Base-by-base conservation (phyloP, 2,888 invertebrate species). In the Clanis bilineata region DNA sequence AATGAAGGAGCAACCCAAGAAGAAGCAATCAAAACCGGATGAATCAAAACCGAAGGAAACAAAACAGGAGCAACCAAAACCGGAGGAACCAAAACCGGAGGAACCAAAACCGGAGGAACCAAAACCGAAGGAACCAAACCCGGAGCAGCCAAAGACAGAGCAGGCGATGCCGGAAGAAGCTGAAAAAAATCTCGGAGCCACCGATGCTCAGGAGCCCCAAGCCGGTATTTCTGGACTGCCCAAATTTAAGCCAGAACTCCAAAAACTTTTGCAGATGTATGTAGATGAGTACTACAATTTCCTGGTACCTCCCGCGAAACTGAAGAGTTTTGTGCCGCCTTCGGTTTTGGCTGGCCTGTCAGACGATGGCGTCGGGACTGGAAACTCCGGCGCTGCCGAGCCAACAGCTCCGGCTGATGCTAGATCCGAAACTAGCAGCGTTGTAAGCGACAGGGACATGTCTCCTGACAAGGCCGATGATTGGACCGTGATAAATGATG, bases 401-500 rank as follows among this genome's bases (percentile, higher is more conserved):
- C 4, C 39, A n/a, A 54, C 71, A 21, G 64, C 61, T 7, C 70
- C 68, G 41, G 6, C 18, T 38, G 66, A 73, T 6, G 73, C 67
- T 7, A 61, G 60, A 7, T 72, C 79, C 12, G 63, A 73, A 3
- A 44, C 62, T n/a, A 69, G 67, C 10, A 44, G 23, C 12, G 69
- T 61, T 36, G 59, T 64, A 2, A 58, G 66, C 9, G 67, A 70
- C 57, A 81, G 79, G 54, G 85, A 85, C 58, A 70, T 72, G 4
- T 80, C 84, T 1, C 73, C 79, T 1, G 87, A 88, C 21, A 87
- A 82, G 66, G 76, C 63, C 60, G 89, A 88, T 62, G 90, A 77
- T 18, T 87, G 89, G 85, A 90, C 90, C 9, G 69, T 90, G 66
- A 88, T 91, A 62, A 87, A 86, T 56, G 83, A 83, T 39, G 88